phyloP scores from a whole-genome alignment of 2,113 vertebrate genomes.

The Romanogobio albipinnatus region DNA sequence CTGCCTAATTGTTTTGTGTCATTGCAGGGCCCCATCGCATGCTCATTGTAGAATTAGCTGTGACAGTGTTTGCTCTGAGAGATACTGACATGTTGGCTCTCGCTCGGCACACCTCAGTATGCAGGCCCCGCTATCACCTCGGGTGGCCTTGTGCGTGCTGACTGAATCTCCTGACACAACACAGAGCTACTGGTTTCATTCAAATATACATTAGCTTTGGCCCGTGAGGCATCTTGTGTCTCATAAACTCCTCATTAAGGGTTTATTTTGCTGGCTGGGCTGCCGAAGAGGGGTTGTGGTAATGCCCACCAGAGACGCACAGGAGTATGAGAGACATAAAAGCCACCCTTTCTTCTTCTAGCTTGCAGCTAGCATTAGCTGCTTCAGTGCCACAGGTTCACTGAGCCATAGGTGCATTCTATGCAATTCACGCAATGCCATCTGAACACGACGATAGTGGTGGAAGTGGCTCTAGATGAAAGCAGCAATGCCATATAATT shows the following conservation, averaged over 20 bases:
- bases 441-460: background rate
- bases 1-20: slow-evolving; percentile 58
- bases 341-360: slow-evolving; percentile 40
- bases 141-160: slow-evolving; percentile 35
- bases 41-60: slow-evolving; percentile 54
- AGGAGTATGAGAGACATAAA: slow-evolving; percentile 25
- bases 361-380: slow-evolving; percentile 36
- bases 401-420: slow-evolving; percentile 44
- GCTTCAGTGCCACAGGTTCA: slow-evolving; percentile 41
- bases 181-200: slow-evolving; percentile 47
- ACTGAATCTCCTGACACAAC: slow-evolving; percentile 23
- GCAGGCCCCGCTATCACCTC: slow-evolving; percentile 37
- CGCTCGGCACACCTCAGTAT: slow-evolving; percentile 39
- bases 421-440: slow-evolving; percentile 25
- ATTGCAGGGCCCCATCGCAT: slow-evolving; percentile 30
- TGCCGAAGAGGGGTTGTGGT: slow-evolving; percentile 45
- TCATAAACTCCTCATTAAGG: slow-evolving; percentile 52
- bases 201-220: slow-evolving; percentile 42
- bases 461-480: slow-evolving; percentile 5
- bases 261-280: slow-evolving; percentile 40
- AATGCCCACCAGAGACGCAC: slow-evolving; percentile 48
- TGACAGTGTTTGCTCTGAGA: slow-evolving; percentile 53
- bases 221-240: slow-evolving; percentile 41
- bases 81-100: slow-evolving; percentile 20
- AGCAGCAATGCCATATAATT: background rate